Evolutionary conservation across 2,113 vertebrate genomes (phyloP).

Genomic region (Sula dactylatra): DNA sequence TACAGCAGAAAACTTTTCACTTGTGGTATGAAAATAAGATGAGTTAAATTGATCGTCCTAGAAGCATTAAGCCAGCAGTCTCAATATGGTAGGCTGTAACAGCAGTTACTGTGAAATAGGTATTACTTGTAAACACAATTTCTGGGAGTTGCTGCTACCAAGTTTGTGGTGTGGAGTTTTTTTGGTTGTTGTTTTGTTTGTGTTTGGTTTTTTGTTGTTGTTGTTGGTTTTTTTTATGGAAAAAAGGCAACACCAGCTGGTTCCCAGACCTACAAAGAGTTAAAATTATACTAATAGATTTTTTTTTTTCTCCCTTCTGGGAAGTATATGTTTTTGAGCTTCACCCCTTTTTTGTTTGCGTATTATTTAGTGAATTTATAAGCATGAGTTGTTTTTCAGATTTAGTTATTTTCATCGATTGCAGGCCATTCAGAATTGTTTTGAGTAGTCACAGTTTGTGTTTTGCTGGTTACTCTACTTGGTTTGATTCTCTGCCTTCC

Average conservation of each 20-base stretch:
- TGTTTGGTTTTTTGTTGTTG: not conserved
- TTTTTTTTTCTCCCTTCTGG: not conserved
- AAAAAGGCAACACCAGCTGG: accelerated
- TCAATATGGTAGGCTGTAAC: not conserved
- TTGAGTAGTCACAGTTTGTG: not conserved
- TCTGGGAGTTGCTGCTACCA: not conserved
- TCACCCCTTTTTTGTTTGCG: not conserved
- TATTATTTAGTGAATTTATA: not conserved
- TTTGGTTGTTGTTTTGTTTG: not conserved
- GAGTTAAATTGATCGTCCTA: not conserved
- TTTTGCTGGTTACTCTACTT: not conserved
- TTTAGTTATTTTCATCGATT: not conserved
- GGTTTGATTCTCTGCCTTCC: not conserved
- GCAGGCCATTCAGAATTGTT: not conserved
- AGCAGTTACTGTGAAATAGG: not conserved
- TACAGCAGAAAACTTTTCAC: not conserved
- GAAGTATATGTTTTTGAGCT: not conserved
- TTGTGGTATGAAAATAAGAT: not conserved
- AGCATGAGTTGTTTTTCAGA: not conserved
- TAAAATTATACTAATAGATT: not conserved
- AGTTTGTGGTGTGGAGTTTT: no score
- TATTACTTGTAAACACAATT: not conserved
- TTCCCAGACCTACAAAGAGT: not conserved
- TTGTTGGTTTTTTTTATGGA: not conserved
- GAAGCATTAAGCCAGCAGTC: not conserved